These are phyloP conservation scores for Menidia menidia DNA, from an alignment of 2,797 vertebrate species.

Conservation along the genomic window DNA sequence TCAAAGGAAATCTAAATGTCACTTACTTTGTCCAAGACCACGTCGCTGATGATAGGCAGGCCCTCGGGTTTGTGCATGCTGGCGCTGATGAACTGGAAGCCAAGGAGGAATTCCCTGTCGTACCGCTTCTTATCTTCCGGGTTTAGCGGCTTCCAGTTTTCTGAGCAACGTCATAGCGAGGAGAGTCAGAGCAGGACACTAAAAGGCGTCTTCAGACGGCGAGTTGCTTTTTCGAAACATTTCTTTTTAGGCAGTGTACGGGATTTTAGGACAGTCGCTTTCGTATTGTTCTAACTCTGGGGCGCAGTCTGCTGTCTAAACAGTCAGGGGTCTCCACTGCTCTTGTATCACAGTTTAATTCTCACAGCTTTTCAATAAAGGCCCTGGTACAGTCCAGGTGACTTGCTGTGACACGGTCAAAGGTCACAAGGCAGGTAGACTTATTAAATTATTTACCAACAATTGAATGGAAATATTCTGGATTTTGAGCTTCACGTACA, in stretches of 20 bases:
- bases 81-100: slow-evolving; percentile 93
- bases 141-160: slow-evolving; percentile 95
- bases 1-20: background rate
- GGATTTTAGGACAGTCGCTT: no score
- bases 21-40: slow-evolving; percentile 95
- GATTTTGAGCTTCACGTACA: no score
- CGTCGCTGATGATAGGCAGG: slow-evolving; percentile 92
- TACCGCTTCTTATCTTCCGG: slow-evolving; percentile 96
- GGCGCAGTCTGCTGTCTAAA: no score
- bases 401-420: background rate
- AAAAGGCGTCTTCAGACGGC: background rate
- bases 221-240: background rate
- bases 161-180: slow-evolving; percentile 45
- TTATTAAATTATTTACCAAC: no score
- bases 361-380: background rate
- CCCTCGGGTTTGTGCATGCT: slow-evolving; percentile 98
- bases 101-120: slow-evolving; percentile 93
- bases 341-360: background rate
- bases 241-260: background rate
- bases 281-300: no score
- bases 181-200: background rate
- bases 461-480: no score
- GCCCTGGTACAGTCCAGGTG: background rate
- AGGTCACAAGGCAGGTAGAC: no score
- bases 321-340: background rate